A percentile compares a stretch with the other conserved stretches of the same genome.
Evolutionary conservation across 2,888 invertebrate genomes (phyloP).

Genomic region (Morinoia aosen): DNA sequence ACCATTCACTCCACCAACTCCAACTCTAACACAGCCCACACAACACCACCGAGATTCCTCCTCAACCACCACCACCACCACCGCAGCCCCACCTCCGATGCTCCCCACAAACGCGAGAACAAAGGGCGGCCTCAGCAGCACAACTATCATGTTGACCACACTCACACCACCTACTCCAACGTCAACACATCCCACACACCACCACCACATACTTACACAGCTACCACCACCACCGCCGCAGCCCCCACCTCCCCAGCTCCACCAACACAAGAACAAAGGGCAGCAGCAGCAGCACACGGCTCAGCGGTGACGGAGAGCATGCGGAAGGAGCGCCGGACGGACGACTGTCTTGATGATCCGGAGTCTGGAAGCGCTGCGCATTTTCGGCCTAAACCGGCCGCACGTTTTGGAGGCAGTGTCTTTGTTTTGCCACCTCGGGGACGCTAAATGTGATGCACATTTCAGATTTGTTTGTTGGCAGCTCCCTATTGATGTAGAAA

Average conservation of each 20-base stretch:
- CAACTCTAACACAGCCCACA: no score
- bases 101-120: no score
- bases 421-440: background rate
- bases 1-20: no score
- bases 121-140: no score
- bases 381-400: background rate
- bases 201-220: background rate
- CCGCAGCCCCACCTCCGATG: no score
- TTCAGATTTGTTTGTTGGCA: background rate
- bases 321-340: constrained; percentile 2
- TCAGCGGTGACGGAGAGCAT: constrained; percentile 12
- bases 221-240: background rate
- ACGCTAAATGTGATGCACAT: background rate
- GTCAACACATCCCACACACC: background rate
- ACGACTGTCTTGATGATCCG: constrained; percentile 4
- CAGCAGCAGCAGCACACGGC: background rate
- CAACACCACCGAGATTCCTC: no score
- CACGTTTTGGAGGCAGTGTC: background rate
- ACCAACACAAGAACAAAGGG: background rate
- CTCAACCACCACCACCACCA: no score
- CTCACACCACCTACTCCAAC: background rate
- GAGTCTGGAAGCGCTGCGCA: background rate
- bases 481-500: background rate
- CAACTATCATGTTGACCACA: background rate
- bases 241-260: background rate